These are phyloP conservation scores for Hemicordylus capensis DNA, from an alignment of 2,113 vertebrate species.

Conservation along the genomic window DNA sequence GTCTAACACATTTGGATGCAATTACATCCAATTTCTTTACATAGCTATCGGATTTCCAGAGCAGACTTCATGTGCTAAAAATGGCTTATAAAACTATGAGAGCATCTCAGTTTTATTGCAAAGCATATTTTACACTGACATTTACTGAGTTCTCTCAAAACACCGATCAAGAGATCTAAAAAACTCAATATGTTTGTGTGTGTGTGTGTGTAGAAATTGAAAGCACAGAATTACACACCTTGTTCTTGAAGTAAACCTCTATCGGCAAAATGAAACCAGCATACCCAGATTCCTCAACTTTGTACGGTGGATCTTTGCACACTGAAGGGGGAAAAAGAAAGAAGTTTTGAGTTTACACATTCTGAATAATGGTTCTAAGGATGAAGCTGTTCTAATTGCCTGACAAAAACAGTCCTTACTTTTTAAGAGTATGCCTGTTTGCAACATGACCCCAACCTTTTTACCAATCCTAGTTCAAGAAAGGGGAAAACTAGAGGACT, in stretches of 20 bases:
- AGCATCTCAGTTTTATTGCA: not conserved
- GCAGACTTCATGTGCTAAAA: not conserved
- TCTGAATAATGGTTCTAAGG: not conserved
- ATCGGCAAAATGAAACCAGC: conserved; percentile 92
- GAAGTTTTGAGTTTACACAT: conserved; percentile 9
- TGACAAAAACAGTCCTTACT: not conserved
- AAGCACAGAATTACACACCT: conserved; percentile 75
- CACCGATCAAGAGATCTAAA: conserved; percentile 17
- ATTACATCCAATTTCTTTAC: not conserved
- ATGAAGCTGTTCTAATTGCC: not conserved
- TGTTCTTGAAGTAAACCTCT: conserved; percentile 93
- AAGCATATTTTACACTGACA: not conserved
- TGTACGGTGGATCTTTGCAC: conserved; percentile 91
- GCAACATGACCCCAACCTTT: not conserved
- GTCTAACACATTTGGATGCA: not conserved
- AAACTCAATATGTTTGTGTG: fast-evolving
- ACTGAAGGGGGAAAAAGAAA: conserved; percentile 73
- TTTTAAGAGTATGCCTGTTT: not conserved
- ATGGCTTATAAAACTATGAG: not conserved
- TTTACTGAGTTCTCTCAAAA: not conserved
- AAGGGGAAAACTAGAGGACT: not conserved
- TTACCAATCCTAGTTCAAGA: not conserved
- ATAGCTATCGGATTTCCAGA: conserved; percentile 5
- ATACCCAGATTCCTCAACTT: conserved; percentile 93
- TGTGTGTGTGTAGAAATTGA: conserved; percentile 1